A percentile compares a stretch with the other conserved stretches of the same genome.
These are phyloP conservation scores for Nesidiocoris tenuis DNA, from an alignment of 2,888 invertebrate genomes.

Conservation along the genomic window DNA sequence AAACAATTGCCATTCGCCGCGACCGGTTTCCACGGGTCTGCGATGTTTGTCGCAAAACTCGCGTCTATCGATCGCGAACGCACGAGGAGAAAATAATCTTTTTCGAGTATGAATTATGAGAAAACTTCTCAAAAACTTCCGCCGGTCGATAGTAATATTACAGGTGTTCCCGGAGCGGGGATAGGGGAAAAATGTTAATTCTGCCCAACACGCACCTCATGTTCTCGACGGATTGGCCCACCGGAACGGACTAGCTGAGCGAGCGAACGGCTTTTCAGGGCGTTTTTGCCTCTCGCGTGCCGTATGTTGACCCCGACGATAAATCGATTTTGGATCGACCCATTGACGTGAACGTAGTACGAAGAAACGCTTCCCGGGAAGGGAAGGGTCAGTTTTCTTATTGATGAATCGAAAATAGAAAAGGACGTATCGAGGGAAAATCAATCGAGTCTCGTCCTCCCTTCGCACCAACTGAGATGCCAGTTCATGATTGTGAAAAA, in stretches of 20 bases:
- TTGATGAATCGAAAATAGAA: conserved; percentile 1
- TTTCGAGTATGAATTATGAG: too few species aligned
- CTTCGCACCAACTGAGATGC: too few species aligned
- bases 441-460: too few species aligned
- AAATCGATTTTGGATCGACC: conserved; percentile 35
- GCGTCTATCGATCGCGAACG: too few species aligned
- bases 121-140: too few species aligned
- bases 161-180: too few species aligned
- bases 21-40: neutral
- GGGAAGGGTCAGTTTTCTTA: conserved; percentile 11
- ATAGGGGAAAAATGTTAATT: too few species aligned
- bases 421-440: neutral
- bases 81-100: too few species aligned
- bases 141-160: too few species aligned
- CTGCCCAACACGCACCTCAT: conserved; percentile 17
- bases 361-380: neutral
- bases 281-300: neutral
- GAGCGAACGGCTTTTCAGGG: conserved; percentile 9
- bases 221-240: conserved; percentile 9
- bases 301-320: conserved; percentile 19
- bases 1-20: conserved; percentile 14
- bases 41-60: too few species aligned
- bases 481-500: too few species aligned
- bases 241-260: conserved; percentile 1
- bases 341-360: neutral